These are phyloP conservation scores for Blera fallax DNA, from an alignment of 2,888 invertebrate species.

Conservation along the genomic window DNA sequence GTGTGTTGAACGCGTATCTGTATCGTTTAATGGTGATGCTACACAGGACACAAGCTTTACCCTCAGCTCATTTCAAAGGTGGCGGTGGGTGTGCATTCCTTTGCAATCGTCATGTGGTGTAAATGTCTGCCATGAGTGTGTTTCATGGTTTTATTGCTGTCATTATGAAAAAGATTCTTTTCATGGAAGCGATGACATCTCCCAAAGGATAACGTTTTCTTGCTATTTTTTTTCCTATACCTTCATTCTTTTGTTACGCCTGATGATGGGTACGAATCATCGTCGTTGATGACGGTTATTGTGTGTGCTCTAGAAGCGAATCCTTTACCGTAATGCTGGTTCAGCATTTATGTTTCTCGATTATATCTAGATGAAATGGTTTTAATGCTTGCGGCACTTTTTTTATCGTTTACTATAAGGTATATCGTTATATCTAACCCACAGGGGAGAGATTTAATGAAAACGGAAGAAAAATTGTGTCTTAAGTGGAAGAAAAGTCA, in stretches of 20 bases:
- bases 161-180: conserved; percentile 66
- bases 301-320: conserved; percentile 26
- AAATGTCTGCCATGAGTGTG: conserved; percentile 67
- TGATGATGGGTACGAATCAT: conserved; percentile 34
- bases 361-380: conserved; percentile 58
- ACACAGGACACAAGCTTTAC: conserved; percentile 23
- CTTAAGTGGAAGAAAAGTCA: background rate
- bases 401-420: conserved; percentile 21
- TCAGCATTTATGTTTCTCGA: conserved; percentile 65
- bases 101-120: conserved; percentile 56
- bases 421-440: background rate
- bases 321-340: conserved; percentile 57
- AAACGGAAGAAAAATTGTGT: conserved; percentile 20
- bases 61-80: background rate
- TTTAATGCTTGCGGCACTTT: conserved; percentile 38
- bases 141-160: conserved; percentile 66
- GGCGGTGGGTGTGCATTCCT: conserved; percentile 39
- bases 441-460: conserved; percentile 40
- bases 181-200: conserved; percentile 68
- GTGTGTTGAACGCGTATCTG: conserved; percentile 16
- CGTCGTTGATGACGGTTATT: conserved; percentile 31
- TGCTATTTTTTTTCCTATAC: background rate
- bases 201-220: conserved; percentile 54
- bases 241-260: conserved; percentile 9
- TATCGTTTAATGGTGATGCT: conserved; percentile 46